Evolutionary conservation across 2,888 invertebrate genomes (phyloP).

Genomic region (Chalcosyrphus nemorum): DNA sequence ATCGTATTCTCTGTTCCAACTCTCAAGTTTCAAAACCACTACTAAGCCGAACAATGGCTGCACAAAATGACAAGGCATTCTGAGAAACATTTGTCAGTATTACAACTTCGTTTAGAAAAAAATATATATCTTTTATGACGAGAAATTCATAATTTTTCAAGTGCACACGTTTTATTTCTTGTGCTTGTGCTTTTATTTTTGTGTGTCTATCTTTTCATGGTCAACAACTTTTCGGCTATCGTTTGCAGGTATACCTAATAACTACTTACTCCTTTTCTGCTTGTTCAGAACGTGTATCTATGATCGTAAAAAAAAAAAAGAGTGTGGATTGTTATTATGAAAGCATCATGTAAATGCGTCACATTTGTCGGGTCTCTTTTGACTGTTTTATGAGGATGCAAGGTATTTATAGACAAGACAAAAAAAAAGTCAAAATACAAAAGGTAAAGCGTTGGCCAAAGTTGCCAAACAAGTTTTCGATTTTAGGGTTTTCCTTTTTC

Average conservation of each 20-base stretch:
- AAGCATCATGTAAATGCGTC: conserved; percentile 34
- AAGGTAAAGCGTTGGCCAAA: not conserved
- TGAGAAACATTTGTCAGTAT: too few species aligned
- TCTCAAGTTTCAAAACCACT: too few species aligned
- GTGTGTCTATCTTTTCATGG: conserved; percentile 40
- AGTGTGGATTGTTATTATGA: conserved; percentile 25
- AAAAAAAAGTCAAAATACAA: not conserved
- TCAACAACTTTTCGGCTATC: conserved; percentile 30
- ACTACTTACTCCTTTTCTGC: not conserved
- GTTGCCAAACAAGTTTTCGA: conserved; percentile 35
- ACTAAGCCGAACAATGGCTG: too few species aligned
- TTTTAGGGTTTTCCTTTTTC: conserved; percentile 45
- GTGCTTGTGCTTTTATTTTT: not conserved
- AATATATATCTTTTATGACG: too few species aligned
- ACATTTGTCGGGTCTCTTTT: not conserved
- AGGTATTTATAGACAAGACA: not conserved
- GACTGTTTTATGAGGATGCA: conserved; percentile 11
- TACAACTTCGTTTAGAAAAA: too few species aligned
- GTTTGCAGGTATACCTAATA: not conserved
- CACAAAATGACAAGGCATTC: not conserved
- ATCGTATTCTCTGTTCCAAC: too few species aligned
- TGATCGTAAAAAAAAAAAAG: conserved; percentile 9
- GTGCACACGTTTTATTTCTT: not conserved
- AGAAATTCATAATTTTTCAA: not conserved
- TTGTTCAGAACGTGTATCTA: not conserved